Evolutionary conservation across 2,888 invertebrate species (phyloP).

Genomic region (Rhingia campestris): DNA sequence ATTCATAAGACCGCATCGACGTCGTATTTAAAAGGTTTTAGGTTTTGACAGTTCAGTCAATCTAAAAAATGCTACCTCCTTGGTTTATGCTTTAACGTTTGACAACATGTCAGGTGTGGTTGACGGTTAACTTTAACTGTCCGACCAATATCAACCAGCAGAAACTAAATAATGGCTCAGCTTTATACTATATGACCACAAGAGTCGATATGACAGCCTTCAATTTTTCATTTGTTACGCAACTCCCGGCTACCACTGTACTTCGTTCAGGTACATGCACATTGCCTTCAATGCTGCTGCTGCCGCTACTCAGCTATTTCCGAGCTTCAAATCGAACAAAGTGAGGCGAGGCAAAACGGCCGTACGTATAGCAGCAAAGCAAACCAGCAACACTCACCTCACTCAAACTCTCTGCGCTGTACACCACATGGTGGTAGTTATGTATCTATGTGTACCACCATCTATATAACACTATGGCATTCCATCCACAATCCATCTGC

Average conservation of each 20-base stretch:
- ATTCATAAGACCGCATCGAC: no score
- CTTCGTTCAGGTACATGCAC: slow-evolving; percentile 58
- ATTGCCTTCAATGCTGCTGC: slow-evolving; percentile 58
- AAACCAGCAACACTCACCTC: slow-evolving; percentile 49
- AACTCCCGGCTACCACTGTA: slow-evolving; percentile 43
- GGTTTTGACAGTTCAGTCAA: no score
- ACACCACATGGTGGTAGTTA: slow-evolving; percentile 60
- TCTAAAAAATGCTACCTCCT: no score
- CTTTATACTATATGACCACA: no score
- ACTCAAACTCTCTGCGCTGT: slow-evolving; percentile 53
- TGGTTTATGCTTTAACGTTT: no score
- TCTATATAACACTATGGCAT: slow-evolving; percentile 58
- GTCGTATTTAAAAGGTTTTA: no score
- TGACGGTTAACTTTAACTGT: no score
- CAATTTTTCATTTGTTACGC: background rate
- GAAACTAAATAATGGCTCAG: no score
- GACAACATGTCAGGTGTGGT: no score
- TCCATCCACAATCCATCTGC: slow-evolving; percentile 74
- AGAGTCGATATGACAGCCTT: background rate
- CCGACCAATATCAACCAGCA: no score
- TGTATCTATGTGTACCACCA: slow-evolving; percentile 17
- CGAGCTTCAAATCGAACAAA: slow-evolving; percentile 47
- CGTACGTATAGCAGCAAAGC: slow-evolving; percentile 19
- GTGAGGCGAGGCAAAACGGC: slow-evolving; percentile 25
- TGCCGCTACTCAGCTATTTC: slow-evolving; percentile 60